Evolutionary conservation across 92 coral and sea anemone genomes (phyloP), one percentile per base, ranked within the genome.

Genomic region (Virgularia gustaviana): DNA sequence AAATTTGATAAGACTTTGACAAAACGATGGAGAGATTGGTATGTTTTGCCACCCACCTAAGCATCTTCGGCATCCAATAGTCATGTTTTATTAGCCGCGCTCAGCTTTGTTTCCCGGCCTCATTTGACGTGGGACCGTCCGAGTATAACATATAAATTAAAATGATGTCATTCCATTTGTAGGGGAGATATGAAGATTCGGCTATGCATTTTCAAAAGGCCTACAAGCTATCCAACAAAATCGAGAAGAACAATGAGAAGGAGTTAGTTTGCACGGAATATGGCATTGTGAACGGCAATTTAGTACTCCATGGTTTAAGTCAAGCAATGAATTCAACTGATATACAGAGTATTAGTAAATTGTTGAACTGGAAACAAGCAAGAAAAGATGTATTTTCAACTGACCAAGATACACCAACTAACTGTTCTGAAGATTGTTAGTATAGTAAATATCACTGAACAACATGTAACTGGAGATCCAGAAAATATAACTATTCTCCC

Each of bases 131-230:
- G n/a, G n/a, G 4, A 47, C 55, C 22, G 4, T 25, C 22, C 16
- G 2, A 47, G 16, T 47, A 4, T 25, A 2, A 13, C 22, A 25
- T 47, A 47, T 47, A 20, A 6, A 16, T 51, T 19, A 32, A 33
- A 45, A 25, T 63, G n/a, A 45, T 49, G 18, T 70, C 2, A 13
- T 34, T 30, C 44, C 1, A 28, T 41, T 49, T 52, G 1, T 81
- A 94, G 99, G 99, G 99, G 10, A 94, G 87, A 67, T 89, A 94
- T 73, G 76, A 75, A 82, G 99, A 94, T 51, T 74, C 96, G 30
- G 88, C 86, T 0, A 83, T 83, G 58, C 82, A 89, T 90, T 86
- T 89, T 79, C 81, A 79, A 32, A 89, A 96, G 76, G 92, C 96
- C 37, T 94, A 86, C 75, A 96, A 94, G 79, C 84, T 94, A 41